These are phyloP conservation scores for Spilosoma lubricipeda DNA, from an alignment of 2,888 invertebrate species.

Conservation along the genomic window DNA sequence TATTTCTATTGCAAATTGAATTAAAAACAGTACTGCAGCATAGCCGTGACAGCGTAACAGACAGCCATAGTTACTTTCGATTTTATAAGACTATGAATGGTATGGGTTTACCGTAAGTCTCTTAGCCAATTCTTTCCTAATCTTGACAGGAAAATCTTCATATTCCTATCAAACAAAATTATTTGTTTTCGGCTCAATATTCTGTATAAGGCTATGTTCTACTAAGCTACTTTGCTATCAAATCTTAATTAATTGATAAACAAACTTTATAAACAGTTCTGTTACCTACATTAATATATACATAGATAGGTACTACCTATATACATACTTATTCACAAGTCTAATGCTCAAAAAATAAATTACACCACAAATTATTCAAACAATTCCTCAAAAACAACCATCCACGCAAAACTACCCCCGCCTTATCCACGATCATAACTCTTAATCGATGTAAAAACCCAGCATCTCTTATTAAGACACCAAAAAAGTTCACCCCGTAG, in stretches of 20 bases:
- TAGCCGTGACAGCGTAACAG: no score
- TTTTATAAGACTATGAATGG: no score
- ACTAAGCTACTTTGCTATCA: no score
- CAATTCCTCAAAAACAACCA: conserved; percentile 5
- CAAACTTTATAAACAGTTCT: no score
- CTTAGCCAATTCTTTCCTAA: neutral
- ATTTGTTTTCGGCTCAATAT: no score
- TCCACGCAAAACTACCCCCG: neutral
- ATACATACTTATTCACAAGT: neutral
- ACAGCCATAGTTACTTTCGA: no score
- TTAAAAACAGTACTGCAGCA: no score
- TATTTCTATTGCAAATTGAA: no score
- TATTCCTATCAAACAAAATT: no score
- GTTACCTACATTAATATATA: no score
- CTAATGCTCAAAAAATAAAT: neutral
- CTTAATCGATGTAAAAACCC: conserved; percentile 48
- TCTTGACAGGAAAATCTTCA: neutral
- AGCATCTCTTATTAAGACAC: conserved; percentile 53
- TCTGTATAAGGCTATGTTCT: no score
- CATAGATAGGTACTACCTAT: neutral
- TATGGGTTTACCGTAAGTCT: neutral
- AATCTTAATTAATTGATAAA: no score
- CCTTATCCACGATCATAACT: conserved; percentile 40
- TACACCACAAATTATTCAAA: conserved; percentile 3
- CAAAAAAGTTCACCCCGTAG: conserved; percentile 63